Evolutionary conservation across 1,140 invertebrate genomes (phyloP).

Genomic region (Drosophila pandora): DNA sequence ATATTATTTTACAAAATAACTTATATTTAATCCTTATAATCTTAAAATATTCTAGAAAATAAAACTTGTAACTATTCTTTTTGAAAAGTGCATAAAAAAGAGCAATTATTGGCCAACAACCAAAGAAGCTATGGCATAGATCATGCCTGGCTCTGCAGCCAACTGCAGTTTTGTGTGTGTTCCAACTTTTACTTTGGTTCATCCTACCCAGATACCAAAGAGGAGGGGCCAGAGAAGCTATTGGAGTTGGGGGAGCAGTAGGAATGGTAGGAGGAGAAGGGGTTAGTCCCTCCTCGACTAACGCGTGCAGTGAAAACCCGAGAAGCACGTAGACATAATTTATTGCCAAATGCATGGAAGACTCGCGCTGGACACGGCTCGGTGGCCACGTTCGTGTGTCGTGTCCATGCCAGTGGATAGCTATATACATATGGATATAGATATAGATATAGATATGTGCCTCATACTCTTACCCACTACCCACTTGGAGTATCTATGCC

Average conservation of each 20-base stretch:
- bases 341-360: conserved; percentile 62
- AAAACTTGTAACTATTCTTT: too few relatives aligned
- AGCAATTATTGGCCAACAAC: background rate
- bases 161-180: conserved; percentile 9
- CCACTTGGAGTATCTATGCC: too few relatives aligned
- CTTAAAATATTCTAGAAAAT: too few relatives aligned
- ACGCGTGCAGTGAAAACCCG: conserved; percentile 51
- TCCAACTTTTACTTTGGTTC: conserved; percentile 29
- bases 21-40: too few relatives aligned
- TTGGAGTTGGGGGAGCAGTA: background rate
- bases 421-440: background rate
- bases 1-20: too few relatives aligned
- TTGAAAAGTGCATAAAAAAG: too few relatives aligned
- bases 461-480: background rate
- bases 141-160: conserved; percentile 10
- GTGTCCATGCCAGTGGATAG: conserved; percentile 32
- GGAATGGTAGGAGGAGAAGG: background rate
- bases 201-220: background rate
- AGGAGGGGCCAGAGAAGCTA: background rate
- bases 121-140: conserved; percentile 30
- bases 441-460: conserved; percentile 6
- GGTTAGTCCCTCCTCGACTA: conserved; percentile 7
- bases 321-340: conserved; percentile 64
- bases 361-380: conserved; percentile 48
- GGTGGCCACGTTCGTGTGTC: conserved; percentile 51